Conservation (phyloP, 2,797 vertebrate species). For the Malacoraja senta region DNA sequence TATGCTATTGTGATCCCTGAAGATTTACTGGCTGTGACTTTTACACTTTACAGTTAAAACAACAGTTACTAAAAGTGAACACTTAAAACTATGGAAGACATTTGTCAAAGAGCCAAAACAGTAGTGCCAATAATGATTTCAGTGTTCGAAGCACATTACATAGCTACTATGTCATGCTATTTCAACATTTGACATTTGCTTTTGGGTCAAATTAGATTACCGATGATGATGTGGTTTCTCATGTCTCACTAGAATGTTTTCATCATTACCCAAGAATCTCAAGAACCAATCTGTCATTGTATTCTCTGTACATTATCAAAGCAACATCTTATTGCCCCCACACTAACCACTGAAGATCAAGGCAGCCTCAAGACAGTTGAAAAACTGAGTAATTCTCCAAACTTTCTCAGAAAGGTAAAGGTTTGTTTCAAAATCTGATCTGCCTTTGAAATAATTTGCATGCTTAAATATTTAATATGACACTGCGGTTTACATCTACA, state of each 20-base stretch:
- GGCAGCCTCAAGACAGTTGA: neutral
- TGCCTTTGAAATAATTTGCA: slow-evolving; percentile 44
- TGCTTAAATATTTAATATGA: slow-evolving; percentile 4
- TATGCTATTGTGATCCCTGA: slow-evolving; percentile 48
- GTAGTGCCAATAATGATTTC: slow-evolving; percentile 64
- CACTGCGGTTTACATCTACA: neutral
- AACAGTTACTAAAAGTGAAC: slow-evolving; percentile 51
- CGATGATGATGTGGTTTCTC: slow-evolving; percentile 14
- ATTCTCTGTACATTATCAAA: slow-evolving; percentile 3
- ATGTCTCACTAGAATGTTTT: neutral
- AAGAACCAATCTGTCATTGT: neutral
- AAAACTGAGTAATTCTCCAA: slow-evolving; percentile 31
- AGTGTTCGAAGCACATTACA: slow-evolving; percentile 49
- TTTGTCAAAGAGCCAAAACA: slow-evolving; percentile 58
- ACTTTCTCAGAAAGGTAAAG: slow-evolving; percentile 60
- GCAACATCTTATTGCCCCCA: neutral
- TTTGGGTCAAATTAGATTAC: slow-evolving; percentile 11
- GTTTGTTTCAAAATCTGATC: slow-evolving; percentile 47
- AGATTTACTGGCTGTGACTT: slow-evolving; percentile 54
- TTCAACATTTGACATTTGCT: slow-evolving; percentile 41
- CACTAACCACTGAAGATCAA: slow-evolving; percentile 1
- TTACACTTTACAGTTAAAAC: slow-evolving; percentile 51
- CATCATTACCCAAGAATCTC: neutral
- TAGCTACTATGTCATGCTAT: slow-evolving; percentile 49
- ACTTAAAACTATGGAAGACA: slow-evolving; percentile 55